Base-by-base conservation (phyloP, 2,888 invertebrate species). In the Dicyrtoma fusca region DNA sequence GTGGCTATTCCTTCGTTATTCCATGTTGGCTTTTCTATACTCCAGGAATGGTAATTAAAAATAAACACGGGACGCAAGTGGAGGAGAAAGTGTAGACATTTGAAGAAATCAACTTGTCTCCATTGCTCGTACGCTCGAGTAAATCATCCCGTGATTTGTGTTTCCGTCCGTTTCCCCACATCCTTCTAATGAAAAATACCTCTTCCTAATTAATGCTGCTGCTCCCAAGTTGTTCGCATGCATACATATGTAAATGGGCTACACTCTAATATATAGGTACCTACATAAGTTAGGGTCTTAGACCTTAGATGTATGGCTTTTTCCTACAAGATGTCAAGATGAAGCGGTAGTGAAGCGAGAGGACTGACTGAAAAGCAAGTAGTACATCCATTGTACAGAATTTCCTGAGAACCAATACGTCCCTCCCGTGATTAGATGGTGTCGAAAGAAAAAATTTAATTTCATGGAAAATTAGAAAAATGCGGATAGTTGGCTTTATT, bases 61-160 rank as follows among this genome's bases (percentile, higher is more conserved):
- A 73, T 76, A 76, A 76, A 76, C 74, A 74, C 55, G 69, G 61
- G 69, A 65, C 25, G 63, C 57, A 53, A 59, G 51, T 57, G 34
- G 63, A 69, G 61, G 61, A 49, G 59, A 59, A 69, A 49, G 69
- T 45, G 42, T 45, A 17, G 26, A 42, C 68, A 47, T 26, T 25
- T 26, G 23, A 47, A 68, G 61, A 26, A 66, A 70, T 70, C 70
- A 70, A 64, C 74, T 75, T 77, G 76, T 78, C 78, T 73, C 61
- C 68, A 68, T 59, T 62, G 71, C 61, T 64, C 72, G 69, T 72
- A 72, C 75, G 78, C 68, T 65, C 70, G 74, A 75, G 71, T 76
- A 78, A 78, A 78, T 78, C 78, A 78, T 75, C 69, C 69, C 55
- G 62, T 76, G 78, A 78, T 78, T 78, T 78, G 76, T 76, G 78